Base-by-base conservation (phyloP, 2,797 vertebrate species). In the Coilia nasus region DNA sequence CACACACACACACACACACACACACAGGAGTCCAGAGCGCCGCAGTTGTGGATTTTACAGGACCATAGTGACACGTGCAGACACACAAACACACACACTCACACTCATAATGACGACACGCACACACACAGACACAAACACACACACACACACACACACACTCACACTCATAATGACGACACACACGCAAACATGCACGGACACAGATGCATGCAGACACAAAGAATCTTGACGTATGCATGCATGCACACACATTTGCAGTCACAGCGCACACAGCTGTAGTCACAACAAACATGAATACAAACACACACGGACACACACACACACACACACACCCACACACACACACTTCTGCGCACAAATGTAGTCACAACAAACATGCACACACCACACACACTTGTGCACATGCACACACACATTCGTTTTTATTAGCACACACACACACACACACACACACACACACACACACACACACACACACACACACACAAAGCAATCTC, bases 21-120 rank as follows among this genome's bases (percentile, higher is more conserved):
- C 35, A 47, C 86, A 85, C 21, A 86, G 57, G 82, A 31, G 56
- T 23, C 67, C 47, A 75, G 60, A 54, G 17, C 14, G 11, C 14
- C 14, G 17, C 57, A 19, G 1, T 14, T 14, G 5, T 10, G 10
- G 4, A 47, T 10, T 4, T 10, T 80, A 25, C 46, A 47, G 4
- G 10, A 3, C 3, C 62, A 83, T 31, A 60, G 23, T 67, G 41
- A 75, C 67, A 54, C 59, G 17, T 14, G 17, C 14, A 59, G 11
- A 19, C 2, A 59, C 57, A 17, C 46, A 47, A 3, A 47, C 46
- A 54, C 50, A 85, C 35, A 85, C 56, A 85, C 41, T 35, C 59
- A 23, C 15, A 23, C 57, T 21, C 19, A n/a, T n/a, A 60, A 6
- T 17, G 11, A 59, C 19, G 6, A 0, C 46, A 47, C 46, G 10